These are phyloP conservation scores for Chloropsis cyanopogon DNA, from an alignment of 2,113 vertebrate species.

Conservation along the genomic window DNA sequence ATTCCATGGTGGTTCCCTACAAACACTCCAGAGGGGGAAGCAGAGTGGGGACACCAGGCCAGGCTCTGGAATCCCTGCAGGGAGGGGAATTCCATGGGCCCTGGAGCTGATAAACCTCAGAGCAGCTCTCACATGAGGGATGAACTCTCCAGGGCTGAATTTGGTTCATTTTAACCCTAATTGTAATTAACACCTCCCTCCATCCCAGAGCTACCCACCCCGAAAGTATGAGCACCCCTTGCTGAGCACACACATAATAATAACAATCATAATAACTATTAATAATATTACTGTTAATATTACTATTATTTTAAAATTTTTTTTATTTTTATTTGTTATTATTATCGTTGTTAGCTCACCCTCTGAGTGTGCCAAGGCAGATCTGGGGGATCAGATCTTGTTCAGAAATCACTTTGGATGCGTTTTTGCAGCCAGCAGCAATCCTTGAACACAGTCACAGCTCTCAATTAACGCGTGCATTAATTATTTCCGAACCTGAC, in stretches of 20 bases:
- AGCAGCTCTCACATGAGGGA: neutral
- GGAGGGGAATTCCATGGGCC: accelerated
- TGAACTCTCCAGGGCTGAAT: neutral
- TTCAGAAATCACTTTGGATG: neutral
- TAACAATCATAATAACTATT: no score
- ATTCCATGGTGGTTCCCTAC: accelerated
- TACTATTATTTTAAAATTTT: no score
- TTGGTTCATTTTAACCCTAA: no score
- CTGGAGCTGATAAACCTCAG: neutral
- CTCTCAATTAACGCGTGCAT: neutral
- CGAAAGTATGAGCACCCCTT: no score
- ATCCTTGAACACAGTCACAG: neutral
- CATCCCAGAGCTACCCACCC: neutral
- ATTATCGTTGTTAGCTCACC: no score
- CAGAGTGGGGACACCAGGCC: accelerated
- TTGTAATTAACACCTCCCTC: neutral
- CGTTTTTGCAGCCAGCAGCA: neutral
- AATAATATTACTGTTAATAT: no score
- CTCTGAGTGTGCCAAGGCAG: neutral
- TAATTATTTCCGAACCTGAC: neutral
- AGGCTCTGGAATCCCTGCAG: neutral
- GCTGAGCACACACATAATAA: no score
- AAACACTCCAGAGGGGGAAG: neutral
- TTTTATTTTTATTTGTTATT: no score
- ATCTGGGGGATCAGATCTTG: neutral